Evolutionary conservation across 2,888 invertebrate species (phyloP), one percentile per base, ranked within the genome.

Genomic region (Andrena flavipes): DNA sequence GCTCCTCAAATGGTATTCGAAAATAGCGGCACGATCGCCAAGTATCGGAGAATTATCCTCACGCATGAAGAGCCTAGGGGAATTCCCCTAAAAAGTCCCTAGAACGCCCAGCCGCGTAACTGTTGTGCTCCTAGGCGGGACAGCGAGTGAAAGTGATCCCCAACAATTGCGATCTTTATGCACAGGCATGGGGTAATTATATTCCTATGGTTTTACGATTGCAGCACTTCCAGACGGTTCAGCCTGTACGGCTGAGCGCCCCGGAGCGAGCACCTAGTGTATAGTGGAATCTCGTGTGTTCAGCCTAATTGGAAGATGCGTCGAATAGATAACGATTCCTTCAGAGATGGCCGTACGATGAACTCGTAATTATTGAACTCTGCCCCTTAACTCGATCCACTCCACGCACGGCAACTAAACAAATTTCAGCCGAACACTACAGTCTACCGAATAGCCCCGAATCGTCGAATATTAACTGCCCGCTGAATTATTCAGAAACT

Each of bases 121-220:
- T n/a, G 54, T 20, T 35, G 8, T 16, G 35, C 23, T 13, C 42
- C 23, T 30, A n/a, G 16, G 16, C 13, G 63, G 7, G 7, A 64
- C 29, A 65, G 23, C 23, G 62, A 62, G 63, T 63, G 68, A 79
- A 69, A 79, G 80, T 80, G 80, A 72, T 72, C 72, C 60, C 63
- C 56, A 72, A 80, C 68, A 64, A 63, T 67, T 48, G 51, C 49
- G 59, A 77, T 62, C n/a, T 23, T 65, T 33, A 16, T 73, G 33
- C 65, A 65, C 54, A 2, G n/a, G 26, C 35, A 69, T 69, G 62
- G 63, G 48, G 23, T 60, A 42, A 30, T 60, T 7, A 69, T 29
- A 59, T 33, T 64, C 48, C 23, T 48, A 68, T 23, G 51, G 10
- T 7, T 78, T 74, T 63, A 54, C 29, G 49, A 65, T 26, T 26